phyloP scores from a whole-genome alignment of 2,888 invertebrate species.

The Gasteruption jaculator region DNA sequence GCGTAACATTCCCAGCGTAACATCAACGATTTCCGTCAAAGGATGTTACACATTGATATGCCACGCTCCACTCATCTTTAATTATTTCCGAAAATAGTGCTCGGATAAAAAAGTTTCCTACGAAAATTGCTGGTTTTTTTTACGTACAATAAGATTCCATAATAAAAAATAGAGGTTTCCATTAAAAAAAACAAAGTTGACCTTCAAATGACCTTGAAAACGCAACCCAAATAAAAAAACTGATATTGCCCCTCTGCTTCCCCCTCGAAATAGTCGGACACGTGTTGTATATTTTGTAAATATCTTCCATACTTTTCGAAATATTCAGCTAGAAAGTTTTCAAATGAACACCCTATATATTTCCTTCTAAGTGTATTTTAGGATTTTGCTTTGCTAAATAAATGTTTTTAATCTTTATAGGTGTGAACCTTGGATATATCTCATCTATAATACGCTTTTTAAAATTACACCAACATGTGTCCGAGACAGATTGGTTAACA shows the following conservation, averaged over 20 bases:
- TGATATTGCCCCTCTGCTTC: background rate
- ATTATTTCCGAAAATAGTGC: no score
- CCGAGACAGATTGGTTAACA: slow-evolving; percentile 60
- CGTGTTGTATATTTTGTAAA: background rate
- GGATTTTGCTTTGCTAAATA: background rate
- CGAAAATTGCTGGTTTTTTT: no score
- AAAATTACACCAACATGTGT: slow-evolving; percentile 58
- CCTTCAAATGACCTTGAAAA: no score
- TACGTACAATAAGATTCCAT: no score
- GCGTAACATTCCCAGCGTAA: no score
- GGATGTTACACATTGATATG: no score
- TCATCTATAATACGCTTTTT: slow-evolving; percentile 64
- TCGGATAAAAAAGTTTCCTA: no score
- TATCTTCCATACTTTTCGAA: background rate
- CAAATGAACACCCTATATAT: background rate
- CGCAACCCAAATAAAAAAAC: no score
- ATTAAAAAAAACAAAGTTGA: no score
- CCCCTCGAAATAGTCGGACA: background rate
- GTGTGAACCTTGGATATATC: slow-evolving; percentile 64
- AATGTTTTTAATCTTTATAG: slow-evolving; percentile 26
- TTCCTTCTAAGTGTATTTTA: background rate
- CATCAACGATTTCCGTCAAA: no score
- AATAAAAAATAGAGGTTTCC: no score
- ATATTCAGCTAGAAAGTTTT: background rate
- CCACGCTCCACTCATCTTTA: no score